Conservation (phyloP, 2,113 vertebrate genomes). For the Dendropsophus ebraccatus region DNA sequence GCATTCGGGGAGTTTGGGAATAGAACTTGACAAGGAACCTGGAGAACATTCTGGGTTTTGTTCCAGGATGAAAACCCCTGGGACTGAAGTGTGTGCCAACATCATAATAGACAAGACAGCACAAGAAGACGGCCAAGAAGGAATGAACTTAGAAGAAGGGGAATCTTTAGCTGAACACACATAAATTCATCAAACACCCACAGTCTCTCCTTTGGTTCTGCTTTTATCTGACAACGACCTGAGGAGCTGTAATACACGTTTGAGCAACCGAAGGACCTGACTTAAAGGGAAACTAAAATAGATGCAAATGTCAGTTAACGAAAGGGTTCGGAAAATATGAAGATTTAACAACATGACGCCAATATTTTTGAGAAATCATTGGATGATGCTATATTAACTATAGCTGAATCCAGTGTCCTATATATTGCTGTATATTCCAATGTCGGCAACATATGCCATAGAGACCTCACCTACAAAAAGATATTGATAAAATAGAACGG, state of each 20-base stretch:
- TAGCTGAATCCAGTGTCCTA: no score
- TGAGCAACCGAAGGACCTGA: background rate
- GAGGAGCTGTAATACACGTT: background rate
- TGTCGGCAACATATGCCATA: no score
- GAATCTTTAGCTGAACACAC: slow-evolving; percentile 60
- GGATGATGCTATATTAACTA: background rate
- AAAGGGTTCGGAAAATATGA: background rate
- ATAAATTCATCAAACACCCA: slow-evolving; percentile 37
- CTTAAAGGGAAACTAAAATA: no score
- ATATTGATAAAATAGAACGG: no score
- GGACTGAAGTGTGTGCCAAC: slow-evolving; percentile 64
- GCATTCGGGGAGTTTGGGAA: slow-evolving; percentile 71
- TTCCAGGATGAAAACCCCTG: slow-evolving; percentile 66
- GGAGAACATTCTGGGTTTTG: slow-evolving; percentile 66
- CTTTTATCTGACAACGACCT: slow-evolving; percentile 17
- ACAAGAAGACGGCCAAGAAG: slow-evolving; percentile 65
- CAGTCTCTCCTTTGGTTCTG: slow-evolving; percentile 58
- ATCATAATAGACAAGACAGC: slow-evolving; percentile 71
- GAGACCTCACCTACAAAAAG: no score
- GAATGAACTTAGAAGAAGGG: slow-evolving; percentile 62
- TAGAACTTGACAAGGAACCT: slow-evolving; percentile 70
- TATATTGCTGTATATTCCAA: no score
- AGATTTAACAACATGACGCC: no score
- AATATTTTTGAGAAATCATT: background rate
- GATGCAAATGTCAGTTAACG: no score